Conservation (phyloP, 1,140 invertebrate genomes). For the Eupristina koningsbergeri region DNA sequence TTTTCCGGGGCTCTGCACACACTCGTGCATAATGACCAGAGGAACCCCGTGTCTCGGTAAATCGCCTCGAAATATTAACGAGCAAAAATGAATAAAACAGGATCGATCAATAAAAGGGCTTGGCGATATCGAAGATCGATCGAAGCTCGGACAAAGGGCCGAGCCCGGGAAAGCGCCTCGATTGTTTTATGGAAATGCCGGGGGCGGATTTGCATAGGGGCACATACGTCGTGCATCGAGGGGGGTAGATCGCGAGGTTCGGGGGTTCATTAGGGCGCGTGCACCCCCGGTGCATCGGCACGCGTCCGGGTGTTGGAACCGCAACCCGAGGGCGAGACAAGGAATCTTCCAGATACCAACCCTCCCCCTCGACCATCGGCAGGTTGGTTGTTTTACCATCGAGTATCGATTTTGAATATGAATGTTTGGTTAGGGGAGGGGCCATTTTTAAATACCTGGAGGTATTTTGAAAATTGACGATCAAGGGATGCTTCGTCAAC, state of each 20-base stretch:
- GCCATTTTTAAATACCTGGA: too few relatives aligned
- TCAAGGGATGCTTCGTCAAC: background rate
- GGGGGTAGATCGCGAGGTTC: background rate
- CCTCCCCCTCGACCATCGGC: too few relatives aligned
- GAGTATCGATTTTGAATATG: too few relatives aligned
- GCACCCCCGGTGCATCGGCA: background rate
- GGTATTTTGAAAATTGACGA: background rate
- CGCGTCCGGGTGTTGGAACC: too few relatives aligned
- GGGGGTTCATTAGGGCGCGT: background rate
- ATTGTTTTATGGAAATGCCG: slow-evolving; percentile 58
- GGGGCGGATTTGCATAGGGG: slow-evolving; percentile 40
- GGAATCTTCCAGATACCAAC: background rate
- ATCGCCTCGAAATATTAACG: background rate
- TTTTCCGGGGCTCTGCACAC: background rate
- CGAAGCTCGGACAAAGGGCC: background rate
- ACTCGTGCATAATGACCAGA: background rate
- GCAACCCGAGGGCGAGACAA: background rate
- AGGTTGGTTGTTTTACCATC: too few relatives aligned
- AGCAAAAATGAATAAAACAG: background rate
- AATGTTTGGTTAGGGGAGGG: too few relatives aligned
- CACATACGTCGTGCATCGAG: background rate
- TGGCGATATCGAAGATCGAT: background rate
- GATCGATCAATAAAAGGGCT: too few relatives aligned
- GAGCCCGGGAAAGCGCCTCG: slow-evolving; percentile 44
- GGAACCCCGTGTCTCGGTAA: background rate